Evolutionary conservation across 2,888 invertebrate genomes (phyloP).

Genomic region (Oeneis ivallda): DNA sequence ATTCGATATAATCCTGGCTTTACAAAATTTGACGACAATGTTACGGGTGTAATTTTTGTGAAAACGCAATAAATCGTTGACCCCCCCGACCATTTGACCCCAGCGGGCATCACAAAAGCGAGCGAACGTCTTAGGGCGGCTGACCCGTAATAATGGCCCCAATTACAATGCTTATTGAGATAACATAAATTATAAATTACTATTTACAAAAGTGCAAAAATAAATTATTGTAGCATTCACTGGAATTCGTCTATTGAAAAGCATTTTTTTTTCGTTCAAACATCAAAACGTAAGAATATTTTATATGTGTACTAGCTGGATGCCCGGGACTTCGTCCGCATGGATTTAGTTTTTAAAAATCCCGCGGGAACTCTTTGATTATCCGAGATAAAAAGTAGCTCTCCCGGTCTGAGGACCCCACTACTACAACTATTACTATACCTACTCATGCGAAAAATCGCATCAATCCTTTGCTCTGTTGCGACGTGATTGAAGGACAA

Average conservation of each 20-base stretch:
- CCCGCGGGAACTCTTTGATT: too few species aligned
- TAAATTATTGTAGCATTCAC: conserved; percentile 8
- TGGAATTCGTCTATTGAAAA: not conserved
- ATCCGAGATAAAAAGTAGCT: too few species aligned
- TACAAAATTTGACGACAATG: conserved; percentile 56
- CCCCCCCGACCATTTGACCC: conserved; percentile 79
- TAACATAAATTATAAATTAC: conserved; percentile 76
- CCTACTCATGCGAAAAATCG: too few species aligned
- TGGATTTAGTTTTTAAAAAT: too few species aligned
- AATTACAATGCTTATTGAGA: conserved; percentile 74
- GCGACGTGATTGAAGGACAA: too few species aligned
- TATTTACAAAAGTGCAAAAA: conserved; percentile 35
- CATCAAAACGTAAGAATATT: too few species aligned
- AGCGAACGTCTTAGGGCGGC: conserved; percentile 66
- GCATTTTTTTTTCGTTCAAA: not conserved
- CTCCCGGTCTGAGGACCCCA: too few species aligned
- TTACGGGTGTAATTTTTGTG: conserved; percentile 62
- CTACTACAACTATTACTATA: too few species aligned
- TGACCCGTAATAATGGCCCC: conserved; percentile 73
- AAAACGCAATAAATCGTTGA: conserved; percentile 70
- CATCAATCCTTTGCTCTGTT: too few species aligned
- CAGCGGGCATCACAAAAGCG: conserved; percentile 54
- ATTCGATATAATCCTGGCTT: conserved; percentile 35
- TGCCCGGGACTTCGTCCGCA: too few species aligned
- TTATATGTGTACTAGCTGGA: too few species aligned